Evolutionary conservation across 2,797 vertebrate genomes (phyloP).

Genomic region (Molossus alvarezi): DNA sequence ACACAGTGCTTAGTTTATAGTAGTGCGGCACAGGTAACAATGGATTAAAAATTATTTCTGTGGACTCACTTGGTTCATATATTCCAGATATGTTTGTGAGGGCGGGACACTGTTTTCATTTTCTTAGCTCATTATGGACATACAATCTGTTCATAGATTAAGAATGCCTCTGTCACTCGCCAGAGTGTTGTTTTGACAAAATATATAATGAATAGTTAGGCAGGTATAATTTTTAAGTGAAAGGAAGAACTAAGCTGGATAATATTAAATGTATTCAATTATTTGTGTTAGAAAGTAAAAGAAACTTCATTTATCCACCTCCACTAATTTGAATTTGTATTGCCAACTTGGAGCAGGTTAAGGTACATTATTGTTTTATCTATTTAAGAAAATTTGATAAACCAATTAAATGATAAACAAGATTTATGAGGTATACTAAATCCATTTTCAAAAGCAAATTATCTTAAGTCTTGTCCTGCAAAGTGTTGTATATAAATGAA

Average conservation of each 20-base stretch:
- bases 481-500: constrained; percentile 12
- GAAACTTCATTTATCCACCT: constrained; percentile 42
- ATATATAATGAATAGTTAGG: background rate
- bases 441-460: constrained; percentile 48
- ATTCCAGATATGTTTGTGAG: background rate
- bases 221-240: constrained; percentile 28
- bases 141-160: background rate
- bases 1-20: background rate
- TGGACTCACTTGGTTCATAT: background rate
- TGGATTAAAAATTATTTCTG: background rate
- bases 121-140: background rate
- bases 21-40: background rate
- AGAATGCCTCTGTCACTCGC: background rate
- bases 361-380: constrained; percentile 10
- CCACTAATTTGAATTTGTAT: constrained; percentile 59
- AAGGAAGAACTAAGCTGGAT: constrained; percentile 19
- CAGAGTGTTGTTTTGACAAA: constrained; percentile 44
- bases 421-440: constrained; percentile 43
- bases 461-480: background rate
- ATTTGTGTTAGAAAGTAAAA: constrained; percentile 63
- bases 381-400: constrained; percentile 51
- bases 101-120: constrained; percentile 24
- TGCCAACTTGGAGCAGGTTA: background rate
- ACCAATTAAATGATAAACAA: constrained; percentile 18
- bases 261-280: constrained; percentile 34